A percentile compares a stretch with the other conserved stretches of the same genome.
Evolutionary conservation across 2,113 vertebrate genomes (phyloP).

Genomic region (Pyrgilauda ruficollis): DNA sequence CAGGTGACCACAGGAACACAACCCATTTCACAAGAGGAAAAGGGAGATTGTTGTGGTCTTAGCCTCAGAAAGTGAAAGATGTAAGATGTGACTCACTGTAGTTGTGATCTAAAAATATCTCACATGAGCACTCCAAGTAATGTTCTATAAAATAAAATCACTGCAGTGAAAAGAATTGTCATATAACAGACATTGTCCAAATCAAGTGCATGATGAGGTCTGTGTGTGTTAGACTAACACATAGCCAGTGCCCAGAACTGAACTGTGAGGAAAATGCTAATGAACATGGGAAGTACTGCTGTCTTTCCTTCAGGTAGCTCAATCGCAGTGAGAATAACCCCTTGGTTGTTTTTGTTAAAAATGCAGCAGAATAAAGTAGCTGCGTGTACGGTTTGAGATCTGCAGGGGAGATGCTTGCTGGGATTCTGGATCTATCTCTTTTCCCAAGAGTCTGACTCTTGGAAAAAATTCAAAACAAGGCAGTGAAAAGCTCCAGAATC

Average conservation of each 20-base stretch:
- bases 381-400: not conserved
- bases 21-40: not conserved
- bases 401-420: not conserved
- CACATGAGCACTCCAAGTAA: not conserved
- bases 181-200: not conserved
- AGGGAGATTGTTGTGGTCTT: not conserved
- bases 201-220: not conserved
- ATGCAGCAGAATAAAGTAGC: not conserved
- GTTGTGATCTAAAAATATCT: not conserved
- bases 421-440: not conserved
- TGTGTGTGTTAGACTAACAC: not conserved
- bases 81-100: not conserved
- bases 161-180: not conserved
- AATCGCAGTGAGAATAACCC: not conserved
- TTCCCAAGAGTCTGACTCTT: not conserved
- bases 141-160: not conserved
- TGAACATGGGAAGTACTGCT: not conserved
- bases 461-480: conserved; percentile 26
- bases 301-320: not conserved
- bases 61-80: not conserved
- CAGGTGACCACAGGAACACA: not conserved
- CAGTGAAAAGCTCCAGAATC: conserved; percentile 12
- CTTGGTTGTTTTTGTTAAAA: not conserved
- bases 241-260: not conserved
- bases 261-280: not conserved